Percentiles rank a stretch among this genome's conserved stretches.
Evolutionary conservation across 1,140 invertebrate species (phyloP).

Genomic region (Pinna nobilis): DNA sequence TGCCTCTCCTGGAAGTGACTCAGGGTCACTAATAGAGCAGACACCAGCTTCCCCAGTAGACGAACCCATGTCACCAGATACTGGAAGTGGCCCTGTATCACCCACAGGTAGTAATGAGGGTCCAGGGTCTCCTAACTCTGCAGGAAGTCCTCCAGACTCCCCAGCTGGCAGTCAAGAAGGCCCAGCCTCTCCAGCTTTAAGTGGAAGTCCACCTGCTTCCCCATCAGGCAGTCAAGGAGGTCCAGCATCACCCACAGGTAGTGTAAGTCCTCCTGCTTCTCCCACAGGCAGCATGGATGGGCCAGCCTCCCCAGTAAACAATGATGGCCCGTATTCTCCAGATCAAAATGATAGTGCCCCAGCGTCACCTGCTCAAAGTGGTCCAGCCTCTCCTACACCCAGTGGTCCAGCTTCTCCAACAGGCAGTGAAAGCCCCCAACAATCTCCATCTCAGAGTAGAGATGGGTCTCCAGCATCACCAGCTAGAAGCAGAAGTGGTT

Average conservation of each 20-base stretch:
- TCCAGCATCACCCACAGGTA: slow-evolving; percentile 7
- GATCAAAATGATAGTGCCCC: slow-evolving; percentile 1
- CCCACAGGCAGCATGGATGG: not conserved
- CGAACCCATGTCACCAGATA: slow-evolving; percentile 14
- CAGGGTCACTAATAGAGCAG: slow-evolving; percentile 21
- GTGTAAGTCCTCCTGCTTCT: not conserved
- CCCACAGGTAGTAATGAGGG: slow-evolving; percentile 39
- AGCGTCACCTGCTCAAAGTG: slow-evolving; percentile 1
- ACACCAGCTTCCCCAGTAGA: slow-evolving; percentile 17
- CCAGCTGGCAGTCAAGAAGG: slow-evolving; percentile 15
- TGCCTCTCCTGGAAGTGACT: slow-evolving; percentile 23
- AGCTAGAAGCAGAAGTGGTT: slow-evolving; percentile 11
- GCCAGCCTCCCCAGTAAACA: slow-evolving; percentile 37
- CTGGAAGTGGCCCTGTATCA: slow-evolving; percentile 27
- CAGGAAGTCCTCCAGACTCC: slow-evolving; percentile 1
- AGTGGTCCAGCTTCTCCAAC: slow-evolving; percentile 36
- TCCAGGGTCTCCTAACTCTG: slow-evolving; percentile 3
- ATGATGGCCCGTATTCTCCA: slow-evolving; percentile 30
- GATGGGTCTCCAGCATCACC: slow-evolving; percentile 29
- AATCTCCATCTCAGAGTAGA: slow-evolving; percentile 10
- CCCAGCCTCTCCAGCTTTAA: not conserved
- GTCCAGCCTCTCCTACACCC: not conserved
- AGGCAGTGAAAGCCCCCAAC: slow-evolving; percentile 32
- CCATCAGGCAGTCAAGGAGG: slow-evolving; percentile 7
- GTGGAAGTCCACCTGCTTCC: slow-evolving; percentile 34